Conservation (phyloP, 2,113 vertebrate genomes). For the Dipodomys merriami region DNA sequence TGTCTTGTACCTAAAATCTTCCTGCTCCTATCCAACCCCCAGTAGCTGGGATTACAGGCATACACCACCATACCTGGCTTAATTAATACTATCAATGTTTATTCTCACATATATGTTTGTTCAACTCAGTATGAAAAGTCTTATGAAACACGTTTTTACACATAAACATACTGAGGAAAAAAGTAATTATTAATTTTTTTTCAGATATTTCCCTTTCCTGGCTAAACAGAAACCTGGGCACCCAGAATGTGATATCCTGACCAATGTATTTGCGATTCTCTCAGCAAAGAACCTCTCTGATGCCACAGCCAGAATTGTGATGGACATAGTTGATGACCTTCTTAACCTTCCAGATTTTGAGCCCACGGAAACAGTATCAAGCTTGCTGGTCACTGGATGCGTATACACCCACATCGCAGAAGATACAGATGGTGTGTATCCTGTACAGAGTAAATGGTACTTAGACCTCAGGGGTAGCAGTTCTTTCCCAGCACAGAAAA, state of each 20-base stretch:
- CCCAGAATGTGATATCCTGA: slow-evolving; percentile 91
- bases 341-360: slow-evolving; percentile 91
- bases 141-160: neutral
- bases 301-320: slow-evolving; percentile 88
- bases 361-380: slow-evolving; percentile 84
- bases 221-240: slow-evolving; percentile 91
- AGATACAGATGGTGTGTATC: slow-evolving; percentile 84
- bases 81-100: neutral
- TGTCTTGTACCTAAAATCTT: no score
- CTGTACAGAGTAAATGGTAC: neutral
- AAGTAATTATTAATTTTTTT: slow-evolving; percentile 3
- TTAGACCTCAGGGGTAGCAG: neutral
- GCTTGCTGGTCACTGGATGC: slow-evolving; percentile 87
- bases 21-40: no score
- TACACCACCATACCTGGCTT: neutral
- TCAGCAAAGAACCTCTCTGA: slow-evolving; percentile 91
- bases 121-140: slow-evolving; percentile 2
- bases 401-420: slow-evolving; percentile 78
- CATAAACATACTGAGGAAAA: neutral
- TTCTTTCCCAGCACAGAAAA: neutral
- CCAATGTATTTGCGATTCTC: slow-evolving; percentile 93
- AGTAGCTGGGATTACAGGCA: no score
- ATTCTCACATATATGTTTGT: neutral
- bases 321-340: slow-evolving; percentile 93
- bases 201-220: slow-evolving; percentile 94